These are phyloP conservation scores for Arctopsyche grandis DNA, from an alignment of 1,140 invertebrate species.

Conservation along the genomic window DNA sequence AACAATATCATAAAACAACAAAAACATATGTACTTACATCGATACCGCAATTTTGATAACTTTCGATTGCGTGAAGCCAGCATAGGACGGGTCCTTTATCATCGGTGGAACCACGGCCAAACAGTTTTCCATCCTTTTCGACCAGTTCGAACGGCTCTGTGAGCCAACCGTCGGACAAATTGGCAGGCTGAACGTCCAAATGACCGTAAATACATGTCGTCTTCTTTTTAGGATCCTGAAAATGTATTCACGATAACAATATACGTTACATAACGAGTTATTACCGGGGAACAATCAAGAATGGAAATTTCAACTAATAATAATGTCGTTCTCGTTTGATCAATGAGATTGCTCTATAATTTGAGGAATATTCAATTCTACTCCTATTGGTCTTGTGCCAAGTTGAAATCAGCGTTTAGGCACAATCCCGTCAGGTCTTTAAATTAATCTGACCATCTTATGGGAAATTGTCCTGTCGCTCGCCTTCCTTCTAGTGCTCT, in stretches of 20 bases:
- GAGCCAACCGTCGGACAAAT: slow-evolving; percentile 93
- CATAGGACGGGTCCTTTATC: slow-evolving; percentile 94
- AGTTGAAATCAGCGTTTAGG: no score
- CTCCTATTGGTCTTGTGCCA: no score
- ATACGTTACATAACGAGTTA: no score
- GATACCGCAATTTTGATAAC: slow-evolving; percentile 78
- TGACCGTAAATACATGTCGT: slow-evolving; percentile 97
- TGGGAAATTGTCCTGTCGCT: no score
- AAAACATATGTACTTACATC: slow-evolving; percentile 56
- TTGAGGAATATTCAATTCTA: no score
- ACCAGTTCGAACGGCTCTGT: slow-evolving; percentile 93
- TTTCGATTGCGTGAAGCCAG: slow-evolving; percentile 95
- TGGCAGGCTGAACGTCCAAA: slow-evolving; percentile 96
- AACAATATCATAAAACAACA: not conserved
- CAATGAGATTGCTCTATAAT: no score
- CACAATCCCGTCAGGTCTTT: no score
- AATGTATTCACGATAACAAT: slow-evolving; percentile 37
- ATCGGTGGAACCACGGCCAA: slow-evolving; percentile 91
- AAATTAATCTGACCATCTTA: no score
- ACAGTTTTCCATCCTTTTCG: slow-evolving; percentile 91
- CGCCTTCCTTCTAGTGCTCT: no score
- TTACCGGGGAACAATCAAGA: no score
- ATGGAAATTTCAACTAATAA: no score
- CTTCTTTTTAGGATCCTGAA: slow-evolving; percentile 82
- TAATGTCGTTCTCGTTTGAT: no score